phyloP scores from a whole-genome alignment of 2,888 invertebrate species.

The Xylota segnis region DNA sequence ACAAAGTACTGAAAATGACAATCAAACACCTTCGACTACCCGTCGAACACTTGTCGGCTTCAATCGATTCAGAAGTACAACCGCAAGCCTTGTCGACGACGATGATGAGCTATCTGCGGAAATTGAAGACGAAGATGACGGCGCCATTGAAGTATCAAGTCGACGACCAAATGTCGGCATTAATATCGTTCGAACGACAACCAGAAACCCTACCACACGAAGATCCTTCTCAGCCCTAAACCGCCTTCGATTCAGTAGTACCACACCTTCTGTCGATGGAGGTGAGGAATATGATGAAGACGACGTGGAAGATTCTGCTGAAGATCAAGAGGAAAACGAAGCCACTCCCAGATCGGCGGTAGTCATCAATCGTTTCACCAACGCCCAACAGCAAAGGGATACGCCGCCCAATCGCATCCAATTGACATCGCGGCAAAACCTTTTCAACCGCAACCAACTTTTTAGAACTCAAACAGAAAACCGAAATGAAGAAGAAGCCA shows the following conservation, averaged over 20 bases:
- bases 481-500: background rate
- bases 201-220: constrained; percentile 3
- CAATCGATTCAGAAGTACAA: constrained; percentile 74
- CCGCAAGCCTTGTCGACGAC: background rate
- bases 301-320: constrained; percentile 21
- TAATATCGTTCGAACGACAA: constrained; percentile 8
- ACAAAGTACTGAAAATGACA: constrained; percentile 39
- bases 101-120: constrained; percentile 36
- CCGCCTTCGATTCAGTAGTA: background rate
- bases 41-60: constrained; percentile 66
- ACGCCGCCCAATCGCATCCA: constrained; percentile 9
- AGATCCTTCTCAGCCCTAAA: background rate
- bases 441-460: constrained; percentile 17
- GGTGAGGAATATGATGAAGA: constrained; percentile 44
- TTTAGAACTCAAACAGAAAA: background rate
- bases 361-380: constrained; percentile 38
- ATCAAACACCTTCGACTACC: constrained; percentile 20
- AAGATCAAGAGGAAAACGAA: constrained; percentile 24
- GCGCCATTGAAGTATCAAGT: constrained; percentile 1
- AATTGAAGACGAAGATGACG: constrained; percentile 14
- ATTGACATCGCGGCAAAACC: constrained; percentile 3
- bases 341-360: background rate
- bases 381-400: constrained; percentile 48
- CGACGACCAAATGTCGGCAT: constrained; percentile 3
- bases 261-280: constrained; percentile 18